Base-by-base conservation (phyloP, 2,888 invertebrate species). In the Tillus elongatus region DNA sequence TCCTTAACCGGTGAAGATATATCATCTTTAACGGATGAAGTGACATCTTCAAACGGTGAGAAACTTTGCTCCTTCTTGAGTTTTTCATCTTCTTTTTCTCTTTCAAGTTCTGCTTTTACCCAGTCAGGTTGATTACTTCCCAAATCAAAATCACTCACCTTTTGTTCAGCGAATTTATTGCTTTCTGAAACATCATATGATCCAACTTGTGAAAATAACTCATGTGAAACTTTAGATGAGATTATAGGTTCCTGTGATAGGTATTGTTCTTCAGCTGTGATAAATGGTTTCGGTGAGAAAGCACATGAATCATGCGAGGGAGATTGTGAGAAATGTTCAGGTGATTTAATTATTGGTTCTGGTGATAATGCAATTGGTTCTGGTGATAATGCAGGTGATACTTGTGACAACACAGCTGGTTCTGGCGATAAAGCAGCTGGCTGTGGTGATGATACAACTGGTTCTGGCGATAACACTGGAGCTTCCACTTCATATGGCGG, bases 21-120 rank as follows among this genome's bases (percentile, higher is more conserved):
- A 6, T 29, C 30, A 9, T 63, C 63, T 45, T 63, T 63, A 12
- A 63, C 52, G 1, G 62, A 63, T 13, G 61, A 62, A n/a, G 63
- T 64, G 11, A 61, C 42, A 29, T 63, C 63, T 35, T 62, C 63
- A 3, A 14, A 13, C 6, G 32, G 11, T 14, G 19, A 9, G 2
- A 3, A 6, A 16, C 6, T 10, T 4, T 19, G 4, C 13, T 19
- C 15, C 12, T 24, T 12, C 12, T 15, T n/a, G 28, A 36, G 15
- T 11, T 36, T 30, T 9, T 39, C 35, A 19, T 30, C 35, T 6
- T 2, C 30, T 2, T 30, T 30, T 27, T 41, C 37, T 8, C 35
- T 30, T 11, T 35, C 37, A 11, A 8, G 11, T 15, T 19, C 13
- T 27, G 15, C 13, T 13, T 14, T 34, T n/a, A 16, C 13, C 9